phyloP scores from a whole-genome alignment of 2,113 vertebrate species.

The Python bivittatus region DNA sequence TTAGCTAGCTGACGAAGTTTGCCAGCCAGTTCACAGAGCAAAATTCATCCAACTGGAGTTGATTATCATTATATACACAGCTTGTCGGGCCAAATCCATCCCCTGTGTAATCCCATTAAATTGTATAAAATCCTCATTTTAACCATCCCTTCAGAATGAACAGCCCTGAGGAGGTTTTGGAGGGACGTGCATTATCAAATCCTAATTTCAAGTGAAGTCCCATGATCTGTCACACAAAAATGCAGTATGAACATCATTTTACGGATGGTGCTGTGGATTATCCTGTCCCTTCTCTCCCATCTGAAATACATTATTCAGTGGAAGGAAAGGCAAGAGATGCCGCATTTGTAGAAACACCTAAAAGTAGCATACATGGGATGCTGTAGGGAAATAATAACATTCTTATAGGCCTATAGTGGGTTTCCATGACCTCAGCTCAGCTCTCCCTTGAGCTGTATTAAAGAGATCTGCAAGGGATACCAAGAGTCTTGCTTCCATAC shows the following conservation, averaged over 20 bases:
- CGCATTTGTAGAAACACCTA: slow-evolving; percentile 3
- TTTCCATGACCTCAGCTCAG: background rate
- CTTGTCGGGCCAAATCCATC: slow-evolving; percentile 26
- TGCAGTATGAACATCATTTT: background rate
- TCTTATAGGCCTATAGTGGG: background rate
- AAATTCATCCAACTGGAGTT: slow-evolving; percentile 35
- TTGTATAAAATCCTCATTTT: background rate
- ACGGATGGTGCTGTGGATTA: background rate
- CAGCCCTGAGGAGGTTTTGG: slow-evolving; percentile 5
- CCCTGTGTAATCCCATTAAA: slow-evolving; percentile 34
- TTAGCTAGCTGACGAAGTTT: slow-evolving; percentile 45
- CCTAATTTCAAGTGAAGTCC: slow-evolving; percentile 8
- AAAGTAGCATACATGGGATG: slow-evolving; percentile 6
- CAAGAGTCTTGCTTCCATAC: background rate
- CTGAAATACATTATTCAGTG: slow-evolving; percentile 22
- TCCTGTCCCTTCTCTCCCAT: background rate
- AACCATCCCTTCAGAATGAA: slow-evolving; percentile 10
- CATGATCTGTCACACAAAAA: slow-evolving; percentile 11
- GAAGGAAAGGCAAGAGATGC: background rate
- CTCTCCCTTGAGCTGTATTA: background rate
- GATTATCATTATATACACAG: slow-evolving; percentile 11
- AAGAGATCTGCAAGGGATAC: background rate
- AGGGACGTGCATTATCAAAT: slow-evolving; percentile 14
- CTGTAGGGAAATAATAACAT: background rate
- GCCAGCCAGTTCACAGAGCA: slow-evolving; percentile 27